Evolutionary conservation across 2,113 vertebrate species (phyloP), one percentile per base, ranked within the genome.

Genomic region (Lophius piscatorius): DNA sequence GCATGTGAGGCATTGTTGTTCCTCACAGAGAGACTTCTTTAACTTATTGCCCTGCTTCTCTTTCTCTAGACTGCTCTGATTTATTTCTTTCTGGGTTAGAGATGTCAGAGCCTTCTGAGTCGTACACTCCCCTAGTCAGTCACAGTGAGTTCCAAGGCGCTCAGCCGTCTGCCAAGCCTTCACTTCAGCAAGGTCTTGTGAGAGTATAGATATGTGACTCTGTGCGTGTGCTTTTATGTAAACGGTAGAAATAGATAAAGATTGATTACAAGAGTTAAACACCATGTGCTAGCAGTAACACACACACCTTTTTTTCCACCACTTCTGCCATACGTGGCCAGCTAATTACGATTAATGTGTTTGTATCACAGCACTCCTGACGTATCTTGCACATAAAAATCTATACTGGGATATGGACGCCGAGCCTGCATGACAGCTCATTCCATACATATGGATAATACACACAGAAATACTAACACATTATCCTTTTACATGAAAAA

Each of bases 81-180:
- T 70, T 75, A 85, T 85, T 69, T 63, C 58, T 81, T 61, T 47
- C 40, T 26, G 59, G 67, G 76, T 67, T 59, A 11, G 67, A 75
- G 52, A 58, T 55, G 63, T 67, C 78, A 47, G 60, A 67, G 80
- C 71, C 70, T 78, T 83, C 78, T 68, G 38, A 80, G 55, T 35
- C 41, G 21, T 24, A 57, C 42, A 59, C 49, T 28, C 63, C 59
- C 54, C 38, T 64, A 71, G 82, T 86, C 78, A 58, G 76, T 86
- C 78, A 79, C 67, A 36, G 51, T 5, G 22, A 47, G 22, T 50
- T 65, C 77, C 84, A 66, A 63, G 59, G 70, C 69, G 67, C 34
- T 55, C 50, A 58, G 22, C 66, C 63, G 69, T 66, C 79, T 67
- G 72, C 78, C 46, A 61, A n/a, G 55, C 45, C 57, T 61, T 76